Conservation (phyloP, 2,797 vertebrate genomes). For the Neosilurus hyrtlii region DNA sequence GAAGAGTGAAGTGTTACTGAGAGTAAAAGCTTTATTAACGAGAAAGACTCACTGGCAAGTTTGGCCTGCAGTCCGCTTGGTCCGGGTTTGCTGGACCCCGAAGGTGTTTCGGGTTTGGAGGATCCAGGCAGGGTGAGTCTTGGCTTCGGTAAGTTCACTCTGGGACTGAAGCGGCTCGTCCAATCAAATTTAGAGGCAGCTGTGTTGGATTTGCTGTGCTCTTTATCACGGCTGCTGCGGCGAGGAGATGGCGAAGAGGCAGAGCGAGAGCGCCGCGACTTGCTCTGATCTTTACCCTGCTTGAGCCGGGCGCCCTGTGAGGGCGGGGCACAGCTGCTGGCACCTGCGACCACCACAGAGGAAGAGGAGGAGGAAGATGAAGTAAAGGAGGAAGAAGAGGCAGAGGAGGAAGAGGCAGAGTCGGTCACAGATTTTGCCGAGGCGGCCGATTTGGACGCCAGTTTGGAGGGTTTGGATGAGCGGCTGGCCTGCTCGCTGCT, state of each 20-base stretch:
- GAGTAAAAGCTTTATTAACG: not conserved
- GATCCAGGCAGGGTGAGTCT: constrained; percentile 98
- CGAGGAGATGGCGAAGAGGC: constrained; percentile 97
- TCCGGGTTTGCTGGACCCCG: constrained; percentile 94
- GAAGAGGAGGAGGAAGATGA: constrained; percentile 86
- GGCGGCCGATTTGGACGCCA: constrained; percentile 99
- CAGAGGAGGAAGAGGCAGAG: constrained; percentile 94
- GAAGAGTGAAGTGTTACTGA: not conserved
- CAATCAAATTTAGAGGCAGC: constrained; percentile 98
- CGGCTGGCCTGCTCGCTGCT: constrained; percentile 84
- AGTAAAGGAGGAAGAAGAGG: constrained; percentile 95
- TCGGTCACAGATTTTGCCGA: constrained; percentile 99
- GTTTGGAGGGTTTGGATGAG: constrained; percentile 99
- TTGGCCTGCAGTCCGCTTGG: constrained; percentile 99
- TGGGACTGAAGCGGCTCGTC: constrained; percentile 97
- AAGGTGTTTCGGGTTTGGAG: constrained; percentile 87
- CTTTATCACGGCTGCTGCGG: constrained; percentile 92
- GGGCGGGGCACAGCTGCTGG: constrained; percentile 75
- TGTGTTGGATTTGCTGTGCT: constrained; percentile 82
- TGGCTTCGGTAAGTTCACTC: constrained; percentile 99
- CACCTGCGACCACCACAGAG: constrained; percentile 59
- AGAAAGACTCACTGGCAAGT: constrained; percentile 91
- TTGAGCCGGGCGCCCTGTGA: constrained; percentile 93
- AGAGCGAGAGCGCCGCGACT: constrained; percentile 92
- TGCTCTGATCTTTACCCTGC: constrained; percentile 98